These are phyloP conservation scores for Rambutsinella grinnellia DNA, from an alignment of 2,888 invertebrate genomes.

Conservation along the genomic window DNA sequence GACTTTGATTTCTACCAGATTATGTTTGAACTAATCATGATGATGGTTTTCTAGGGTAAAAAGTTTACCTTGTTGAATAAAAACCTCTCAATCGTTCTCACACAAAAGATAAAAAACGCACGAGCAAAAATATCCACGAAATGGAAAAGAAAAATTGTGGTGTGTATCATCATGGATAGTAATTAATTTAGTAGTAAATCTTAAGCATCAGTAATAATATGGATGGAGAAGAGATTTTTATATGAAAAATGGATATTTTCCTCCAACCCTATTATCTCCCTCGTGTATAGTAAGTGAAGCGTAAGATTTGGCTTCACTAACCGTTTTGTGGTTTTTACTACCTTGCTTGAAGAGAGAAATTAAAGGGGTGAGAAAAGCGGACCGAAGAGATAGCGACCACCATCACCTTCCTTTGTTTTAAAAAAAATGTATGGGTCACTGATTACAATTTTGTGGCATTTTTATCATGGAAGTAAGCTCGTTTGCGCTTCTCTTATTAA, in stretches of 20 bases:
- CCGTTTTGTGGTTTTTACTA: background rate
- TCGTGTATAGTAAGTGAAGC: background rate
- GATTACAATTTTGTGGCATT: slow-evolving; percentile 36
- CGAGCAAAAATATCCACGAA: background rate
- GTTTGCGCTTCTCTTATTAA: background rate
- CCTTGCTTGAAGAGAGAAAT: no score
- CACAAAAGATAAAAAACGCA: background rate
- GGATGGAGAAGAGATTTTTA: background rate
- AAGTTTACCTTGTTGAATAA: no score
- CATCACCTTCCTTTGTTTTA: slow-evolving; percentile 6
- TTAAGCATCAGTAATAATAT: no score
- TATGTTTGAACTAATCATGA: background rate
- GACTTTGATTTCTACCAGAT: slow-evolving; percentile 28
- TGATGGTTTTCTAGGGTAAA: background rate
- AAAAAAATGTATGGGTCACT: slow-evolving; percentile 24
- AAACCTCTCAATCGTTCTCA: background rate
- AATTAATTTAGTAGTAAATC: background rate
- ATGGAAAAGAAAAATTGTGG: background rate
- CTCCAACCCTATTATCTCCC: background rate
- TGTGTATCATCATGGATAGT: background rate
- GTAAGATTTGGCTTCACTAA: background rate
- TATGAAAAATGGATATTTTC: background rate
- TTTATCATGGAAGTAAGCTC: slow-evolving; percentile 19
- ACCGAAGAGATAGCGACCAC: background rate
- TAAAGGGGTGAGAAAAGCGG: background rate